Base-by-base conservation (phyloP, 2,888 invertebrate species). In the Malthinus seriepunctatus region DNA sequence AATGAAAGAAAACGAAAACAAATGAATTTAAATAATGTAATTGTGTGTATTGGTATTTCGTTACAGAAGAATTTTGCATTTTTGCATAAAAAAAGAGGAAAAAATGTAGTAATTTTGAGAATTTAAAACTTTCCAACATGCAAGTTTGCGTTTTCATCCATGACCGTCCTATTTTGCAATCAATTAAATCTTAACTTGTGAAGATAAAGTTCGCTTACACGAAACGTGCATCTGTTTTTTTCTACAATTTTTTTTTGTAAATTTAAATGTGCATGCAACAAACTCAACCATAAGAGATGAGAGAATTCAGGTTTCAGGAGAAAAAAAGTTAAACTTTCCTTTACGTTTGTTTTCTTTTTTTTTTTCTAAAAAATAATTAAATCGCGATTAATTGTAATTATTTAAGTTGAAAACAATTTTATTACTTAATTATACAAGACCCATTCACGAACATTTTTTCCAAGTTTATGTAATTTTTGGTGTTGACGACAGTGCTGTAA, bases 121-220 rank as follows among this genome's bases (percentile, higher is more conserved):
- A 46, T 37, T 46, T 32, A 46, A 52, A 52, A 52, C 37, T 52
- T 14, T 31, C 9, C 11, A 46, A 46, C 52, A 52, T 52, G 52
- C 52, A 46, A 52, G 52, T 32, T 52, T 34, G 52, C 45, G 46
- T 46, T 52, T 51, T 46, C 52, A 11, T 15, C 12, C 33, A 9
- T 35, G 10, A 44, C 35, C 45, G 52, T 52, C 46, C 51, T 51
- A 39, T 52, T 32, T 46, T 35, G 46, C 52, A 35, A 10, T 37
- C 45, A 52, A 52, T 52, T 52, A 52, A 51, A 52, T 34, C 23
- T n/a, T 45, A 10, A 31, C 37, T n/a, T 38, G 37, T 35, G 37
- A 12, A 45, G 52, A 51, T 44, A 51, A 51, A 44, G 42, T 39
- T 51, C 33, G 42, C 32, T 9, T 31, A 32, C 35, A 35, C 34